Evolutionary conservation across 2,113 vertebrate species (phyloP), one percentile per base, ranked within the genome.

Genomic region (Aythya baeri): DNA sequence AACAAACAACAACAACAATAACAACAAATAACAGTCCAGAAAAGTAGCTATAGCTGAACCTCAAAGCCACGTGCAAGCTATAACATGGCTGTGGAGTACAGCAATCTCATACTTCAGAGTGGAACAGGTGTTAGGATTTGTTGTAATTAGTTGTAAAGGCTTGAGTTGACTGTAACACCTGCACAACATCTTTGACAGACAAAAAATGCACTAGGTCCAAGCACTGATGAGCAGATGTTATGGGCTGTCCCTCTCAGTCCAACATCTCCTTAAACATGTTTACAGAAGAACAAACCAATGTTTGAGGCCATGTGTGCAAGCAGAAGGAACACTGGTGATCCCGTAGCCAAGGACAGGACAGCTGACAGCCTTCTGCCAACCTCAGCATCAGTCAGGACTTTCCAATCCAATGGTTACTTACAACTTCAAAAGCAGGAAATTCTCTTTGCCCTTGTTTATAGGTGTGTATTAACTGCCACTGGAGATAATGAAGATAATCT

Each of bases 121-220:
- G 0, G 6, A 81, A 18, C 54, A 73, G 20, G 7, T 50, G 38
- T 77, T 36, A 65, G 61, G 36, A 70, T 11, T 13, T 49, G 14
- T 27, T 57, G 27, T 36, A 32, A 83, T 55, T 1, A 29, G 14
- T 10, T 54, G 7, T 32, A 59, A 63, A 77, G 20, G 7, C 58
- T 46, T 44, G 34, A 75, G 25, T 6, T 55, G 34, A 13, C 55
- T 77, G 11, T 52, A 41, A 61, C 4, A 70, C 5, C 38, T 46
- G 16, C 14, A 38, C 4, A 17, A 2, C 6, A 9, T 14, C 22
- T 74, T 49, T 63, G 29, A 67, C 17, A 21, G 20, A 2, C 0
- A 0, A 13, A 1, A 1, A 10, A 49, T 26, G 13, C 0, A 0
- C 2, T 4, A 6, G 2, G 8, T 46, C 25, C 34, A 62, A 57